Evolutionary conservation across 2,888 invertebrate species (phyloP), one percentile per base, ranked within the genome.

Genomic region (Chymomyza fuscimana): DNA sequence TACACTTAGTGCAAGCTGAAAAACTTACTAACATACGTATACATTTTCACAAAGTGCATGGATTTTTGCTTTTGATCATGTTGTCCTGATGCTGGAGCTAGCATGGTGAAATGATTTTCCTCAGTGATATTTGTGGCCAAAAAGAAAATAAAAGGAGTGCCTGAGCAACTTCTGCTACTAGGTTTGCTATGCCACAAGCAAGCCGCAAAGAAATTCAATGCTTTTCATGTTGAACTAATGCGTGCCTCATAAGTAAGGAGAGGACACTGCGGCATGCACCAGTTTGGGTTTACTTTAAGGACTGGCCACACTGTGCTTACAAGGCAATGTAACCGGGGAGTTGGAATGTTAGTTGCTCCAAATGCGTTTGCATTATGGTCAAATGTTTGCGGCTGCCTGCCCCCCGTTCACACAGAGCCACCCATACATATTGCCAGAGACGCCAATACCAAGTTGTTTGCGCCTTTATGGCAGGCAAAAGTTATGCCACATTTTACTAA

Each of bases 401-500:
- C 62, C 40, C 40, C 10, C 9, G 7, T 9, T 9, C 62, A 60
- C 58, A 65, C 4, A 25, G 25, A 25, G 5, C 32, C 60, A 56
- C 52, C 51, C 5, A 63, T 19, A 22, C 59, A 72, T 58, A 64
- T 65, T 46, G 22, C 51, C 72, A 67, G 36, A 52, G 50, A 36
- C n/a, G 22, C 58, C 68, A 32, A 22, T 22, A 19, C 54, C 54
- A 68, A 73, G 74, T 70, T 86, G 82, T 83, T 86, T 82, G 82
- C 87, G 85, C 87, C 79, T 87, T 86, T 56, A 79, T 82, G 83
- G 83, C 79, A 78, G 78, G 73, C 80, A 85, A 86, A 46, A 87
- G 72, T 87, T 87, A 87, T 83, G 79, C 86, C 85, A 85, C 87
- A 87, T 87, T 87, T 83, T 85, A 73, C 84, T 82, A 80, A 83